Evolutionary conservation across 2,113 vertebrate species (phyloP), one percentile per base, ranked within the genome.

Genomic region (Coturnix japonica): DNA sequence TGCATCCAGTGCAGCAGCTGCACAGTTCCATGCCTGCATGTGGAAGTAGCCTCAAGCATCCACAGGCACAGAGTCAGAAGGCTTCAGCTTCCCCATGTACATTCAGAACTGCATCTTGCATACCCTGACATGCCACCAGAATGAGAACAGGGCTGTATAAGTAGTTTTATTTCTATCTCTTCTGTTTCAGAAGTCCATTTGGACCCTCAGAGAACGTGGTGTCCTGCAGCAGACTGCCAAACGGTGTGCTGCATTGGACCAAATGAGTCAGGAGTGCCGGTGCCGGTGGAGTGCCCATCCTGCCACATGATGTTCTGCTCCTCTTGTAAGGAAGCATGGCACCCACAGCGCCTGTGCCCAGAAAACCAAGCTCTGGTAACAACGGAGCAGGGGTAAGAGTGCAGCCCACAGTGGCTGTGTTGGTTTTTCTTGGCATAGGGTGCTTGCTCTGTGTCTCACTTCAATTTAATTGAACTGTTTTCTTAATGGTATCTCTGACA

Each of bases 121-220:
- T 12, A 18, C 51, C 70, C 18, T 51, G 20, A 26, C 21, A 0
- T 19, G 31, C 35, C 1, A 2, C 39, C 31, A 67, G 23, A 33
- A 16, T 44, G 51, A 67, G 46, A 89, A 73, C 21, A 13, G 15
- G 17, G 11, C 20, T 28, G 9, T 19, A 28, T 35, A 61, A 89
- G 31, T 26, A 46, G 22, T 20, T 82, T 61, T 37, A 6, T 85
- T 65, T 73, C 33, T 91, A 13, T 73, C 31, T 82, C 13, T 87
- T 80, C 28, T 0, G 0, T 94, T 95, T 73, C 90, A 99, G 99
- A 98, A 95, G 98, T 99, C 83, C 98, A 99, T 91, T 66, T 99
- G 98, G 99, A 99, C 88, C 99, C 99, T 35, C 96, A 94, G 91
- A 98, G 98, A 81, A 98, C 98, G 0, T 99, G 99, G 99, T 99